Evolutionary conservation across 2,888 invertebrate genomes (phyloP), one percentile per base, ranked within the genome.

Genomic region (Saturnia japonica): DNA sequence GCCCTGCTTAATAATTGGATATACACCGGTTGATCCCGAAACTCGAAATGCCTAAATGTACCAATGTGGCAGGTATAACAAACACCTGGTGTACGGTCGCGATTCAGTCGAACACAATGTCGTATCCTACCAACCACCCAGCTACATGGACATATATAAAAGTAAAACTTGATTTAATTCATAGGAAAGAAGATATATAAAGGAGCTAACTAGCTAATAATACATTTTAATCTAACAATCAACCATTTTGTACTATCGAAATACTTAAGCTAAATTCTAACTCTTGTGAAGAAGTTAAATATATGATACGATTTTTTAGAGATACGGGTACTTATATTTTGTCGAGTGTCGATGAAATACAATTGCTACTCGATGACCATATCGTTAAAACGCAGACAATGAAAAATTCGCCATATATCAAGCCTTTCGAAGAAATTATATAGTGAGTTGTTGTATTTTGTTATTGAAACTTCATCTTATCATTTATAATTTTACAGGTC

Each of bases 381-480:
- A 97, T 99, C 77, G 97, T 99, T 12, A 99, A 99, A 90, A 98
- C 99, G 1, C 99, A 99, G 87, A 99, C 99, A 0, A 99, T 99
- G 98, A 97, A 99, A 90, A 98, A 98, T 83, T 99, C 99, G 0
- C 98, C 99, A 0, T 99, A 98, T 82, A 98, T 99, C 75, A 98
- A 98, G 85, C 99, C 99, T 0, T 99, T 99, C 85, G 98, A 99
- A 88, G 96, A 95, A 69, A 95, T 96, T 84, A 97, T 97, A 75
- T 78, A 96, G 97, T 97, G 91, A 94, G 96, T 91, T 57, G n/a
- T 9, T 54, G 34, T 12, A 40, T 9, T 42, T 28, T 47, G 60
- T 22, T 40, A 25, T 47, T 45, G 8, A 34, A 1, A 9, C 12
- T 69, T 19, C 12, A 19, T n/a, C 12, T 1, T 19, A 42, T 22